Evolutionary conservation across 1,140 invertebrate genomes (phyloP).

Genomic region (Mesaphorura yosii): DNA sequence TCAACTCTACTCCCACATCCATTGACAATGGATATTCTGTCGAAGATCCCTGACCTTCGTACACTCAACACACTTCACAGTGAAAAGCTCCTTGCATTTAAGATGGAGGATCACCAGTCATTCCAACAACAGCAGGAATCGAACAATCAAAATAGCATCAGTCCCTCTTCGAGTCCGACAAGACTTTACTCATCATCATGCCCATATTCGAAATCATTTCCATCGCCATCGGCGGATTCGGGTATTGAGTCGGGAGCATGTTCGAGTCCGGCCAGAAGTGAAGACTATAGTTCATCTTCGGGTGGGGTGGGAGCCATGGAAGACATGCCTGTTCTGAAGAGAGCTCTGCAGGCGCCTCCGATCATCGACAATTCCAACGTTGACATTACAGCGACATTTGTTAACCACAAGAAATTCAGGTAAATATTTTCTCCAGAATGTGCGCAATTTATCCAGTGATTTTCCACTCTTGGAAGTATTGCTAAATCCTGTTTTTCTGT

Average conservation of each 20-base stretch:
- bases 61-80: constrained; percentile 92
- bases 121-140: constrained; percentile 8
- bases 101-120: constrained; percentile 70
- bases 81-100: constrained; percentile 86
- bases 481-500: constrained; percentile 4
- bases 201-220: constrained; percentile 24
- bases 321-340: constrained; percentile 85
- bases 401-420: constrained; percentile 88
- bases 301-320: constrained; percentile 52
- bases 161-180: constrained; percentile 1
- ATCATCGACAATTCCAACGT: constrained; percentile 70
- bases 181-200: constrained; percentile 5
- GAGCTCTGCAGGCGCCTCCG: constrained; percentile 80
- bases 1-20: constrained; percentile 52
- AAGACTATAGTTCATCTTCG: constrained; percentile 18
- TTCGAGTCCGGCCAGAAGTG: constrained; percentile 51
- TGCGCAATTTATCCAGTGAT: background rate
- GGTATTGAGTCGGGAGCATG: constrained; percentile 87
- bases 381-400: constrained; percentile 86
- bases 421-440: constrained; percentile 22
- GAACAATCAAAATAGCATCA: background rate
- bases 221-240: constrained; percentile 53
- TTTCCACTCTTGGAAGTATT: background rate
- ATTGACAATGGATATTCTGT: constrained; percentile 73
- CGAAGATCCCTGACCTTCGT: constrained; percentile 86